phyloP scores from a whole-genome alignment of 1,140 invertebrate species.

The Rhagoletis pomonella region DNA sequence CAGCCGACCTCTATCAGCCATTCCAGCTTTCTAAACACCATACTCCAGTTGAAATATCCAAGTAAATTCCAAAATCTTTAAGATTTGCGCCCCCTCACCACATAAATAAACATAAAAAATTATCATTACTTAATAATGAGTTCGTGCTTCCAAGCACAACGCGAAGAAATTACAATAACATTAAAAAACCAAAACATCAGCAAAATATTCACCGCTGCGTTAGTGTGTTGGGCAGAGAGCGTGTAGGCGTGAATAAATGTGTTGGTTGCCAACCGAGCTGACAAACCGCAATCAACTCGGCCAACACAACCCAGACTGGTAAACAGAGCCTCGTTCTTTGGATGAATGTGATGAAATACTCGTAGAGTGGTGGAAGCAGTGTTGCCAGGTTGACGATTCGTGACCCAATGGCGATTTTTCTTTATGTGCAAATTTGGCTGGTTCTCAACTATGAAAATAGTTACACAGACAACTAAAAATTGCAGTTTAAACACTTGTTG shows the following conservation, averaged over 20 bases:
- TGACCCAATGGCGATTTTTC: too few species aligned
- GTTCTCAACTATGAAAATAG: too few species aligned
- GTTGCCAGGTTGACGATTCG: too few species aligned
- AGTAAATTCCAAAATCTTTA: not conserved
- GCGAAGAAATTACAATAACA: not conserved
- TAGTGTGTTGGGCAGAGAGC: not conserved
- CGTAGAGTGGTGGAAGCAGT: not conserved
- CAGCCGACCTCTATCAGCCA: too few species aligned
- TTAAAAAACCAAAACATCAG: not conserved
- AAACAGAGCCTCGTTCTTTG: not conserved
- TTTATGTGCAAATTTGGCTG: too few species aligned
- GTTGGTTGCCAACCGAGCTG: slow-evolving; percentile 7
- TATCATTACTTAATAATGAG: slow-evolving; percentile 15
- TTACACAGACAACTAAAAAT: too few species aligned
- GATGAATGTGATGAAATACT: not conserved
- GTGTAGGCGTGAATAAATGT: not conserved
- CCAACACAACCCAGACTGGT: not conserved
- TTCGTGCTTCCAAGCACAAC: not conserved
- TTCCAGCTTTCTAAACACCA: not conserved
- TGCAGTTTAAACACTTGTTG: too few species aligned
- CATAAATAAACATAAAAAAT: slow-evolving; percentile 16
- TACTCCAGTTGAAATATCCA: not conserved
- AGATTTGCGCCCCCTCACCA: not conserved
- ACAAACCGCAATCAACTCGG: slow-evolving; percentile 9
- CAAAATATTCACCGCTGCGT: not conserved